These are phyloP conservation scores for Tiaroga cobitis DNA, from an alignment of 2,797 vertebrate species.

Conservation along the genomic window DNA sequence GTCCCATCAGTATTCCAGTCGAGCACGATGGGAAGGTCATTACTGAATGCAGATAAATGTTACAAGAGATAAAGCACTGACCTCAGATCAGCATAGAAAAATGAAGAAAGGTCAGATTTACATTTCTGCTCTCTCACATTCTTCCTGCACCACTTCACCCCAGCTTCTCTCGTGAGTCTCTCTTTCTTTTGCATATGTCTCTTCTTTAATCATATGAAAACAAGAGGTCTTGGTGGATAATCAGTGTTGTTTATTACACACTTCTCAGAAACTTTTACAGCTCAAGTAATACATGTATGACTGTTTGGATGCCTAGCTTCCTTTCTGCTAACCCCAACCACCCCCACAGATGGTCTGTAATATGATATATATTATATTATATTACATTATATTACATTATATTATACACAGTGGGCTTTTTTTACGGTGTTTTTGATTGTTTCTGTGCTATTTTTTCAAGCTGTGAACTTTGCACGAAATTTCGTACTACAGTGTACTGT, in stretches of 20 bases:
- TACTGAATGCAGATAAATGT: conserved; percentile 64
- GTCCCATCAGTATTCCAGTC: conserved; percentile 65
- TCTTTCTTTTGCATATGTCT: conserved; percentile 24
- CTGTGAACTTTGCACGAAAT: no score
- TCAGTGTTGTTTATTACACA: background rate
- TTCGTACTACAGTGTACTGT: no score
- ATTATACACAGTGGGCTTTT: background rate
- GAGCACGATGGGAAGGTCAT: conserved; percentile 65
- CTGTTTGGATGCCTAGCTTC: background rate
- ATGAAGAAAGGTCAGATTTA: conserved; percentile 59
- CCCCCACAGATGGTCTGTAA: background rate
- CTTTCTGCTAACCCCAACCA: conserved; percentile 9
- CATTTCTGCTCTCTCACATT: conserved; percentile 43
- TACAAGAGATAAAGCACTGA: conserved; percentile 65
- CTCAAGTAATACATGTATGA: background rate
- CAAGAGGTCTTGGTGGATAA: conserved; percentile 11
- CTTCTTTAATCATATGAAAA: background rate
- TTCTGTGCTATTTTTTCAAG: no score
- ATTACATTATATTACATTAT: no score
- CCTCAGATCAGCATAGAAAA: conserved; percentile 58
- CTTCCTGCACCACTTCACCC: conserved; percentile 37
- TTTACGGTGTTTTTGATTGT: no score
- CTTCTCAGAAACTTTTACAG: background rate
- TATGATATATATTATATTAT: background rate
- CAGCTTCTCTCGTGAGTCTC: conserved; percentile 9